Evolutionary conservation across 2,888 invertebrate species (phyloP), one percentile per base, ranked within the genome.

Genomic region (Epinotia brunnichana): DNA sequence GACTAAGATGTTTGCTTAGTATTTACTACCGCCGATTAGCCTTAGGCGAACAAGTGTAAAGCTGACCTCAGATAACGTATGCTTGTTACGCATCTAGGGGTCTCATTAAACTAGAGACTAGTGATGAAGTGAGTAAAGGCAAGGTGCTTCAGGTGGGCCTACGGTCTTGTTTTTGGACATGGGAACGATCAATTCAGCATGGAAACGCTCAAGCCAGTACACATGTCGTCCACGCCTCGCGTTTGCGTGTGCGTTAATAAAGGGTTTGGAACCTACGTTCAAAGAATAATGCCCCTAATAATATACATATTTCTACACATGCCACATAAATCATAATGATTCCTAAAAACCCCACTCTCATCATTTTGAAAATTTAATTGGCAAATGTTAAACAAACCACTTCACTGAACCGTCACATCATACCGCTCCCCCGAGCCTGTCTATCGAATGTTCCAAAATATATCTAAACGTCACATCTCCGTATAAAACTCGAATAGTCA

Each of bases 361-460:
- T 62, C 48, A 29, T 62, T 62, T 48, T 17, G 24, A 48, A 44
- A 48, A 48, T 62, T 62, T 62, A 29, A 62, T 62, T 62, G 62
- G 48, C 24, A 62, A 62, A 48, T 62, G 62, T 62, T 48, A 48
- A 62, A 62, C 48, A 61, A 61, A 61, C 61, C 44, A 44, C 62
- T 62, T 48, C 24, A 62, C 21, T 62, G 29, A 29, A 4, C 62
- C 62, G 62, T 62, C 62, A 48, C 48, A 62, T 24, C 44, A 15
- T 44, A 24, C 41, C 24, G 48, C n/a, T 44, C 62, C 48, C 48
- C 24, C 2, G 62, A n/a, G 24, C 24, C 41, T 19, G 44, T 21
- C 21, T 15, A 44, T n/a, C 21, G n/a, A 57, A 57, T n/a, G n/a
- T 19, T 15, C 1, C 48, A 48, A 24, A 2, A 15, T 11, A 62